These are phyloP conservation scores for Cydia fagiglandana DNA, from an alignment of 1,140 invertebrate genomes.

Conservation along the genomic window DNA sequence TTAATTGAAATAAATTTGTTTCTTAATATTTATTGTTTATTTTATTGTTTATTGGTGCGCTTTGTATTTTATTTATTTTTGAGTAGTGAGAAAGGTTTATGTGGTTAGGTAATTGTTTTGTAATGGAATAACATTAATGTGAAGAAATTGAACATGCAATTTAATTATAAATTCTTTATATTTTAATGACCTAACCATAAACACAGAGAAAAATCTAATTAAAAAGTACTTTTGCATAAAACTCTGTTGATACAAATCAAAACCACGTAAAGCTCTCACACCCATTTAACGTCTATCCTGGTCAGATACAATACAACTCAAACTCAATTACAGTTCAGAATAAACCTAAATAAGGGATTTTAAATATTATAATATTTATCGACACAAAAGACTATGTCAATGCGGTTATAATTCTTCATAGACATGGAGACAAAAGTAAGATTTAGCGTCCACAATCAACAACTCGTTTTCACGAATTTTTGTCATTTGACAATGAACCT, in stretches of 20 bases:
- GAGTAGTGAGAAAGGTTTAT: slow-evolving; percentile 20
- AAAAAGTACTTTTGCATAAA: neutral
- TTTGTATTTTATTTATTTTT: slow-evolving; percentile 27
- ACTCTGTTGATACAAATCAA: neutral
- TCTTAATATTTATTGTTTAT: slow-evolving; percentile 36
- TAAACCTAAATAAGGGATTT: neutral
- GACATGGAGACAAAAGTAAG: neutral
- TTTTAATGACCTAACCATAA: neutral
- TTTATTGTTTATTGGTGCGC: slow-evolving; percentile 30
- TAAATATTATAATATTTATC: too few species aligned
- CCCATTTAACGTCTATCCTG: neutral
- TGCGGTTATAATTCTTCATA: too few species aligned
- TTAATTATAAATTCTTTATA: neutral
- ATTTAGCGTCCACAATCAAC: neutral
- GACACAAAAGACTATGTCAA: too few species aligned
- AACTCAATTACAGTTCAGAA: neutral
- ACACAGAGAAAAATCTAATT: neutral
- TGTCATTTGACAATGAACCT: neutral
- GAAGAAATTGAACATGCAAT: neutral
- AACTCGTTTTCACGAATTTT: neutral
- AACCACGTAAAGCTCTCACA: neutral
- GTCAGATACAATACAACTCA: neutral
- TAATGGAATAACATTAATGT: slow-evolving; percentile 2
- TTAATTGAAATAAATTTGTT: slow-evolving; percentile 37
- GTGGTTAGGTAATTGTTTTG: slow-evolving; percentile 11